Percentiles rank a stretch among this genome's conserved stretches.
These are phyloP conservation scores for Meloidogyne floridensis DNA, from an alignment of 1,140 invertebrate species.

Conservation along the genomic window DNA sequence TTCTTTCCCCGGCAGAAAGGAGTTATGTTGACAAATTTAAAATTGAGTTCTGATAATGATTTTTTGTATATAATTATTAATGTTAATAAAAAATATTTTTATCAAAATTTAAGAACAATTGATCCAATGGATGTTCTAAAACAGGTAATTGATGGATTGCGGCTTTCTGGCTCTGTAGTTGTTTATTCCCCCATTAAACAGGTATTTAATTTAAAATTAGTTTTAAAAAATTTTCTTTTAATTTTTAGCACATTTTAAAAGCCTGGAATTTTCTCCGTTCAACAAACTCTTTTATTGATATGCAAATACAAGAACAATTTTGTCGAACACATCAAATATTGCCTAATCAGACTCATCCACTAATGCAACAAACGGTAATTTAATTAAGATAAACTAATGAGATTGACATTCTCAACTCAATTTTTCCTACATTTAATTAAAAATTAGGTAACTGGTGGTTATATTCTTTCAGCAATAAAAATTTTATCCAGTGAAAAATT, in stretches of 20 bases:
- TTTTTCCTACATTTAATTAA: neutral
- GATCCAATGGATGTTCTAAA: constrained; percentile 35
- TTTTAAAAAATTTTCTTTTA: constrained; percentile 9
- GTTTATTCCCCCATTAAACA: constrained; percentile 40
- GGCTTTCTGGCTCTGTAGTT: constrained; percentile 43
- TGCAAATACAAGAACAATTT: constrained; percentile 40
- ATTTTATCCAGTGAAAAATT: neutral
- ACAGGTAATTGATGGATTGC: constrained; percentile 26
- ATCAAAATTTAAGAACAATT: neutral
- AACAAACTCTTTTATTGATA: constrained; percentile 22
- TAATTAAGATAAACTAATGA: neutral
- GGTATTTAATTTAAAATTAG: neutral
- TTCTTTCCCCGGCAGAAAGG: neutral
- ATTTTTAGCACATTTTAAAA: constrained; percentile 30
- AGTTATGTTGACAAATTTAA: neutral
- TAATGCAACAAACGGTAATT: constrained; percentile 36
- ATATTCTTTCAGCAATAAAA: constrained; percentile 27
- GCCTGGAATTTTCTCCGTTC: constrained; percentile 42
- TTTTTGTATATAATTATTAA: neutral
- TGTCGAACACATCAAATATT: constrained; percentile 39
- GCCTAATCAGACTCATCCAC: constrained; percentile 38
- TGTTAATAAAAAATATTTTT: too few relatives aligned
- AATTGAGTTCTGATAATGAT: neutral
- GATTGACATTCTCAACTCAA: neutral
- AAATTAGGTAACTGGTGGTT: constrained; percentile 25